Evolutionary conservation across 2,113 vertebrate species (phyloP).

Genomic region (Carassius gibelio): DNA sequence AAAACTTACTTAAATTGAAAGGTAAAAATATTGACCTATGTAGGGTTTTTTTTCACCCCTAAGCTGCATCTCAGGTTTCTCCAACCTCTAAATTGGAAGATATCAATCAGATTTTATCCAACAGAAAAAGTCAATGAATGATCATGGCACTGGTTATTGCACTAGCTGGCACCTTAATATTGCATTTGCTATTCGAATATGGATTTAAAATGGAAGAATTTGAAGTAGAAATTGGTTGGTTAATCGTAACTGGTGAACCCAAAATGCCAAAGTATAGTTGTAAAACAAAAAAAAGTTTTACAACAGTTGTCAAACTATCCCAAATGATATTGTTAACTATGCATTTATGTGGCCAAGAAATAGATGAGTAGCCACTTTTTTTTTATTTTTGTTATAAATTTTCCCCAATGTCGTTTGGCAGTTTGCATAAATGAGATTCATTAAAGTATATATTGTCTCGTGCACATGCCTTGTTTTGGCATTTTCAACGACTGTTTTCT

Average conservation of each 20-base stretch:
- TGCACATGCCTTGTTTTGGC: background rate
- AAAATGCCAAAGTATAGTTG: slow-evolving; percentile 37
- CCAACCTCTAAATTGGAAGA: slow-evolving; percentile 29
- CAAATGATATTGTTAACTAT: slow-evolving; percentile 40
- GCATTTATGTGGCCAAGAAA: slow-evolving; percentile 32
- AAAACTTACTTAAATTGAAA: background rate
- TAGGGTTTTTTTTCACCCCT: background rate
- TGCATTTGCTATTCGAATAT: background rate
- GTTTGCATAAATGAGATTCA: slow-evolving; percentile 26
- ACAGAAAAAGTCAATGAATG: slow-evolving; percentile 8
- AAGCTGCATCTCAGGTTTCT: slow-evolving; percentile 43
- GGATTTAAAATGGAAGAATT: slow-evolving; percentile 3
- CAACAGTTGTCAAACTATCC: background rate
- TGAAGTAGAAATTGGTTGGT: background rate
- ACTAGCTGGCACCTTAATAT: slow-evolving; percentile 39
- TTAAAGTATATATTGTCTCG: slow-evolving; percentile 7
- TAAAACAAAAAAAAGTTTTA: background rate
- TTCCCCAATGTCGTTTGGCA: slow-evolving; percentile 16
- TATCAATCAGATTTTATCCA: slow-evolving; percentile 29
- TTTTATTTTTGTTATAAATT: background rate
- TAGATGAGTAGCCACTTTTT: slow-evolving; percentile 2
- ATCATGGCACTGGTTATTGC: slow-evolving; percentile 32
- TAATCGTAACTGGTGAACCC: background rate
- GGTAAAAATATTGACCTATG: background rate
- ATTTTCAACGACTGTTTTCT: slow-evolving; percentile 33